Evolutionary conservation across 2,797 vertebrate species (phyloP).

Genomic region (Parotocinclus haroldoi): DNA sequence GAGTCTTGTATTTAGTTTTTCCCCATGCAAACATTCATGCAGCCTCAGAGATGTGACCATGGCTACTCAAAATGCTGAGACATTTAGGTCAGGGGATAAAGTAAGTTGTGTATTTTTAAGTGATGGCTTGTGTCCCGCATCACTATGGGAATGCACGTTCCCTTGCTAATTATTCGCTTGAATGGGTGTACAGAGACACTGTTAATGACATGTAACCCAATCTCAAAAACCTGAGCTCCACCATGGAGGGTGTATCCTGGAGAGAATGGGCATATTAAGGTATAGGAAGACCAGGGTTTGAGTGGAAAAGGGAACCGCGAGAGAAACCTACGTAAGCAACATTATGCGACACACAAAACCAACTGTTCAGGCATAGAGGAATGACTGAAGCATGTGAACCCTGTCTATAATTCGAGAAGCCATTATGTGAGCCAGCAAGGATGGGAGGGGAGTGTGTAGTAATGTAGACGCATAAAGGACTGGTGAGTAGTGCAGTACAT

Average conservation of each 20-base stretch:
- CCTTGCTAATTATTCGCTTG: conserved; percentile 70
- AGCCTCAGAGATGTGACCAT: conserved; percentile 46
- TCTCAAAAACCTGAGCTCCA: conserved; percentile 41
- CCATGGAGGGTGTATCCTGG: conserved; percentile 35
- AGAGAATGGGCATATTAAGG: conserved; percentile 2
- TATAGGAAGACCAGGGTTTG: conserved; percentile 7
- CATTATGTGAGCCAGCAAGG: conserved; percentile 28
- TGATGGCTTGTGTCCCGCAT: conserved; percentile 53
- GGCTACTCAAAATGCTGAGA: conserved; percentile 27
- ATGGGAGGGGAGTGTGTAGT: conserved; percentile 4
- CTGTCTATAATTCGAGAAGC: conserved; percentile 40
- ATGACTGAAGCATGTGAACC: conserved; percentile 38
- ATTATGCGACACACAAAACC: conserved; percentile 47
- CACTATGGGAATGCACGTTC: conserved; percentile 67
- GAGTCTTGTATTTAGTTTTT: conserved; percentile 58
- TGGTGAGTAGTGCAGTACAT: conserved; percentile 19
- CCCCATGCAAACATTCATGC: conserved; percentile 56
- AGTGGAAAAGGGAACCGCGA: conserved; percentile 37
- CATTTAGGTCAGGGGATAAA: conserved; percentile 39
- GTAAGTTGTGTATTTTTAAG: conserved; percentile 35
- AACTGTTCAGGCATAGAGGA: conserved; percentile 41
- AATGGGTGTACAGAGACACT: conserved; percentile 63
- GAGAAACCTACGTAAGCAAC: conserved; percentile 26
- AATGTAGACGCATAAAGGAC: conserved; percentile 20
- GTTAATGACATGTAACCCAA: conserved; percentile 58